Evolutionary conservation across 1,140 invertebrate genomes (phyloP), one percentile per base, ranked within the genome.

Genomic region (Drosophila nannoptera): DNA sequence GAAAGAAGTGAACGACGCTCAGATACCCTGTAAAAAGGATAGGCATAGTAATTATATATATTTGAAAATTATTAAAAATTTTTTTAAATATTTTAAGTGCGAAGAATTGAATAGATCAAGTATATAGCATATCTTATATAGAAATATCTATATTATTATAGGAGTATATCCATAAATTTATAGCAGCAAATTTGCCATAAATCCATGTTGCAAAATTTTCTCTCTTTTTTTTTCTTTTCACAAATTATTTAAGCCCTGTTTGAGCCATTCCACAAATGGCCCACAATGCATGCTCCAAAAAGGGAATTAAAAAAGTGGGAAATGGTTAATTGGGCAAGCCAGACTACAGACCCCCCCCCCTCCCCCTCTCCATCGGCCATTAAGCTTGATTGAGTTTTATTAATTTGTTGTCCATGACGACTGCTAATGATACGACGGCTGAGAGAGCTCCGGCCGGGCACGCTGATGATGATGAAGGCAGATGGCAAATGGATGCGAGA

Each of bases 381-480:
- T 22, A 22, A 48, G 35, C 32, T 66, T 71, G 75, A 82, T 83
- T 83, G 75, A 83, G 78, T 78, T 82, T 78, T 82, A 82, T 84
- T 82, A 82, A 84, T 82, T 82, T 75, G 73, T 70, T 69, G 64
- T 50, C 65, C 77, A 66, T 68, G 68, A 46, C 62, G 52, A 54
- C 60, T 45, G 67, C 61, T 66, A 78, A 73, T 71, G 76, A 78
- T 64, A 66, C 63, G 48, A 46, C 60, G 50, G 66, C 46, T 22
- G 11, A 43, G 36, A 7, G 42, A 31, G 8, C 40, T 32, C 22
- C 22, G 22, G 22, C 22, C 22, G 1, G 22, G 22, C 40, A 43
- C 3, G 14, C 35, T 31, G 38, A 54, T 54, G 52, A 29, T 43
- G 40, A 43, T 43, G 40, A 43, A 43, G 70, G 32, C 8, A 3